Percentiles rank a stretch among this genome's conserved stretches.
Evolutionary conservation across 2,113 vertebrate species (phyloP).

Genomic region (Ammodytes dubius): DNA sequence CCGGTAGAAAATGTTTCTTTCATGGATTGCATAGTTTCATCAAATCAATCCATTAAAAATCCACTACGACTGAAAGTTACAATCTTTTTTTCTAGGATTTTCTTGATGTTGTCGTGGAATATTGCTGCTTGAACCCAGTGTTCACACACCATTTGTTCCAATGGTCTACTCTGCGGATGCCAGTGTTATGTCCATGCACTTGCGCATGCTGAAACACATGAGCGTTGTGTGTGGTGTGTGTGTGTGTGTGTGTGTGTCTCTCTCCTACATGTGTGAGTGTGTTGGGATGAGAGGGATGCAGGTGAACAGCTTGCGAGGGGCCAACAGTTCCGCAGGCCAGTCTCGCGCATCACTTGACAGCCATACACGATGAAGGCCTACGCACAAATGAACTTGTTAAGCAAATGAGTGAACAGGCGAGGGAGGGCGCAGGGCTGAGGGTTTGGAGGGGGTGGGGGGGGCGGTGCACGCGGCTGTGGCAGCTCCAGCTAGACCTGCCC

Average conservation of each 20-base stretch:
- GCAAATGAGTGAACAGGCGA: slow-evolving; percentile 75
- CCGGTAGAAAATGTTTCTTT: background rate
- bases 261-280: background rate
- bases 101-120: slow-evolving; percentile 22
- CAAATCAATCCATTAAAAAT: background rate
- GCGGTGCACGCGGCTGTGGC: slow-evolving; percentile 27
- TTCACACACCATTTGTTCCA: slow-evolving; percentile 52
- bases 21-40: background rate
- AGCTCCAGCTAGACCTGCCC: slow-evolving; percentile 54
- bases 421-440: slow-evolving; percentile 1
- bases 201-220: background rate
- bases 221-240: background rate
- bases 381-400: slow-evolving; percentile 83
- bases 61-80: too few relatives aligned
- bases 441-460: slow-evolving; percentile 5
- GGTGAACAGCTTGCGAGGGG: slow-evolving; percentile 86
- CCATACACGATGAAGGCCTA: slow-evolving; percentile 73
- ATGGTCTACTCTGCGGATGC: slow-evolving; percentile 31
- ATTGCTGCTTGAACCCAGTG: slow-evolving; percentile 13
- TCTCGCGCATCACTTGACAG: slow-evolving; percentile 83
- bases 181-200: slow-evolving; percentile 16
- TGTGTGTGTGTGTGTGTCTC: background rate
- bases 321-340: slow-evolving; percentile 78
- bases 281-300: slow-evolving; percentile 58
- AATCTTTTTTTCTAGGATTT: background rate